phyloP scores from a whole-genome alignment of 2,888 invertebrate species.

The Allolobophora icterica region DNA sequence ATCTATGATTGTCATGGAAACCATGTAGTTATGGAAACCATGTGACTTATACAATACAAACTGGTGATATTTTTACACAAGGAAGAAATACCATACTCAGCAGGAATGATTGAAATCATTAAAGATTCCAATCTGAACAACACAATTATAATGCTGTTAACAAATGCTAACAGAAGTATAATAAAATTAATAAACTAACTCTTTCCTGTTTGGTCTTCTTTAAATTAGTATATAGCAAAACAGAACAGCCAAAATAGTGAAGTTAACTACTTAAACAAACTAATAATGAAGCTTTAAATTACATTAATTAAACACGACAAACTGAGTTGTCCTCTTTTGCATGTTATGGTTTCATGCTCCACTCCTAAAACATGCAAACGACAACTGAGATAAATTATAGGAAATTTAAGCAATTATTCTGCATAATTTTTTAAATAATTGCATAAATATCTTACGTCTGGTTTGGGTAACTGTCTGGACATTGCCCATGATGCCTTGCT shows the following conservation, averaged over 20 bases:
- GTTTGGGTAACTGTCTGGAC: slow-evolving; percentile 31
- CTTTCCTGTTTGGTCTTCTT: neutral
- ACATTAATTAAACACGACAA: neutral
- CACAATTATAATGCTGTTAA: neutral
- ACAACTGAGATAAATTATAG: neutral
- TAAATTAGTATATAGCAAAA: neutral
- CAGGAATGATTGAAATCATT: neutral
- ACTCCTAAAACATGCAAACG: neutral
- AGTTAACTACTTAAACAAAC: neutral
- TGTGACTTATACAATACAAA: neutral
- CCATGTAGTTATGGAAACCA: neutral
- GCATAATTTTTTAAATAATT: too few species aligned
- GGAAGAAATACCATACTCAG: neutral
- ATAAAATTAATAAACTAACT: neutral
- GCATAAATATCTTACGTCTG: neutral
- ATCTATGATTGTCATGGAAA: neutral
- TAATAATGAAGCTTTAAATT: neutral
- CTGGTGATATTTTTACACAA: neutral
- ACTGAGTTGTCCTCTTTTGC: too few species aligned
- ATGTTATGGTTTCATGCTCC: neutral
- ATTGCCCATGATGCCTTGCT: slow-evolving; percentile 42
- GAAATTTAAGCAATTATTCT: too few species aligned
- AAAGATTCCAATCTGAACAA: neutral
- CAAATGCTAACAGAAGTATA: neutral
- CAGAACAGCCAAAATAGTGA: neutral